phyloP scores from a whole-genome alignment of 2,888 invertebrate genomes.

The Brenthis ino region DNA sequence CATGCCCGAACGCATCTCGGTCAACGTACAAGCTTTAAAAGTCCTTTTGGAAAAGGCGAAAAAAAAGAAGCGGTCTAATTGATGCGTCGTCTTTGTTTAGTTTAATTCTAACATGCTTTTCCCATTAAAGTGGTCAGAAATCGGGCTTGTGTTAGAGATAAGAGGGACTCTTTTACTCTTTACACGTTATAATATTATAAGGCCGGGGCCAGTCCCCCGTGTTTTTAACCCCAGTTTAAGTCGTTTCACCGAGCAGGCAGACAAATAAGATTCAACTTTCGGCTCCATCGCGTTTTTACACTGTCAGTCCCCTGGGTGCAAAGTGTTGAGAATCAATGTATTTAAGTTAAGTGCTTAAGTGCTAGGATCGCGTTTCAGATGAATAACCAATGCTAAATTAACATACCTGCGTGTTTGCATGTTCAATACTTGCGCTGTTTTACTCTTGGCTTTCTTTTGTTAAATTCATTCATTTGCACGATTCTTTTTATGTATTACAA shows the following conservation, averaged over 20 bases:
- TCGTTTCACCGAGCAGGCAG: constrained; percentile 59
- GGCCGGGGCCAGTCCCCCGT: constrained; percentile 57
- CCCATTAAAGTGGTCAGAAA: constrained; percentile 83
- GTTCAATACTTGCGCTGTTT: constrained; percentile 16
- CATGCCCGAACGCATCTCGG: constrained; percentile 65
- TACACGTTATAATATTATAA: constrained; percentile 81
- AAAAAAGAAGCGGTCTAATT: constrained; percentile 75
- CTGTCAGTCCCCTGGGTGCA: constrained; percentile 74
- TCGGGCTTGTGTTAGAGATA: constrained; percentile 75
- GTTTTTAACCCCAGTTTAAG: constrained; percentile 73
- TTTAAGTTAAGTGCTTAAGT: constrained; percentile 80
- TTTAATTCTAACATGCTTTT: constrained; percentile 83
- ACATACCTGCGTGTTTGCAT: constrained; percentile 41
- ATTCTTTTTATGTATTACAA: not conserved
- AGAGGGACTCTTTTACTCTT: constrained; percentile 79
- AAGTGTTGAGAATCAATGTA: constrained; percentile 77
- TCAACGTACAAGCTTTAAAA: constrained; percentile 76
- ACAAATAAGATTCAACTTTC: constrained; percentile 70
- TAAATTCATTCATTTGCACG: constrained; percentile 1
- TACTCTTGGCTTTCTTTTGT: constrained; percentile 15
- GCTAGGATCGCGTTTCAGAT: constrained; percentile 75
- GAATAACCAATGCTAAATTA: constrained; percentile 68
- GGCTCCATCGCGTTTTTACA: constrained; percentile 72
- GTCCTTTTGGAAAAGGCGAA: constrained; percentile 66
- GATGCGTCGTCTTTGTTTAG: constrained; percentile 83